Conservation (phyloP, 2,888 invertebrate species). For the Mycalesis mineus region DNA sequence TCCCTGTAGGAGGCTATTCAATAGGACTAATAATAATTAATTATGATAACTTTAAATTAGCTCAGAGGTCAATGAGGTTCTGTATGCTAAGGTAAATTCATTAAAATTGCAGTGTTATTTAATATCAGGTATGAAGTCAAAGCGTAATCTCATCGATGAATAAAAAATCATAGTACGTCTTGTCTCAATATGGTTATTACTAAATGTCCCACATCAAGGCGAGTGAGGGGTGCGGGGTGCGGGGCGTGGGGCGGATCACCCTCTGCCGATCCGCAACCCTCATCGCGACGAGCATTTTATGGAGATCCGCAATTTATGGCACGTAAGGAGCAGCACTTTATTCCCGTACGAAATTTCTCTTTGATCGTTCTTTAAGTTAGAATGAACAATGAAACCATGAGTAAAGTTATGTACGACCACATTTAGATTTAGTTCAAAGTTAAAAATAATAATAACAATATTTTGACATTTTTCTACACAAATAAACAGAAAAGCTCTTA, state of each 20-base stretch:
- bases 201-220: background rate
- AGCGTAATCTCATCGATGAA: too few species aligned
- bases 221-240: background rate
- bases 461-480: too few species aligned
- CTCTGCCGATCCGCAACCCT: background rate
- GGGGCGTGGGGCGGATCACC: background rate
- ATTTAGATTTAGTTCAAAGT: too few species aligned
- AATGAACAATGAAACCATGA: background rate
- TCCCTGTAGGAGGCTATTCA: too few species aligned
- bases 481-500: too few species aligned
- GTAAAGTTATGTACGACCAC: background rate
- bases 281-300: slow-evolving; percentile 6
- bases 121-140: too few species aligned
- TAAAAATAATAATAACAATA: too few species aligned
- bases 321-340: slow-evolving; percentile 1
- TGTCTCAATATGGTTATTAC: background rate
- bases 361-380: background rate
- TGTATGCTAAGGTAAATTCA: too few species aligned
- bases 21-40: too few species aligned
- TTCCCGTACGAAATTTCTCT: background rate
- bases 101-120: too few species aligned
- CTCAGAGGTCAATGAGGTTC: too few species aligned
- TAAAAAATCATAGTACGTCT: background rate
- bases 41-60: too few species aligned
- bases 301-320: slow-evolving; percentile 11